Evolutionary conservation across 2,797 vertebrate genomes (phyloP).

Genomic region (Tapirus indicus): DNA sequence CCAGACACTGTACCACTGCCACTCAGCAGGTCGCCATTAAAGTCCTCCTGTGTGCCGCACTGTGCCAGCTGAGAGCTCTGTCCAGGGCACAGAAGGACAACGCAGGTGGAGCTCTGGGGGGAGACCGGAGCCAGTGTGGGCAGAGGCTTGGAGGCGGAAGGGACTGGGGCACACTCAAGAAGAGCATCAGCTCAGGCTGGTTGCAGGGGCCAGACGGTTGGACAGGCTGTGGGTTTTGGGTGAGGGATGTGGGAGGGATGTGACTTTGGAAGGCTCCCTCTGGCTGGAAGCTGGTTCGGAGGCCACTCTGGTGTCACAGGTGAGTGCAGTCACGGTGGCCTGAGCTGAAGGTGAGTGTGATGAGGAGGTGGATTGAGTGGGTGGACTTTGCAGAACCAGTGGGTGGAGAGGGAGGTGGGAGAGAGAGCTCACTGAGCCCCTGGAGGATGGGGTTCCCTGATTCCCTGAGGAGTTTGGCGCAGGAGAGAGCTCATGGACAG

Average conservation of each 20-base stretch:
- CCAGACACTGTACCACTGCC: neutral
- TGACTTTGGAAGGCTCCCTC: neutral
- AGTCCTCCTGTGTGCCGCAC: neutral
- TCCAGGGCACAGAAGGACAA: rapidly evolving
- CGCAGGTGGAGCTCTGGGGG: neutral
- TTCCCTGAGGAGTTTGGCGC: neutral
- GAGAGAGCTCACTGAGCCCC: neutral
- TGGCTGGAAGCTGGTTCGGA: neutral
- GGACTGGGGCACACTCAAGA: rapidly evolving
- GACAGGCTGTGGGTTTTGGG: neutral
- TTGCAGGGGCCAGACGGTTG: neutral
- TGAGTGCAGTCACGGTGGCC: rapidly evolving
- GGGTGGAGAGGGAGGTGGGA: neutral
- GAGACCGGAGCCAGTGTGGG: neutral
- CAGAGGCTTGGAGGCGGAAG: neutral
- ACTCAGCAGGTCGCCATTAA: rapidly evolving
- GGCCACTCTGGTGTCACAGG: neutral
- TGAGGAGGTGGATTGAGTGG: neutral
- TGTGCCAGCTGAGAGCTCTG: rapidly evolving
- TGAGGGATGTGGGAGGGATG: rapidly evolving
- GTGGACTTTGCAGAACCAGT: neutral
- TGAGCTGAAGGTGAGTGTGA: neutral
- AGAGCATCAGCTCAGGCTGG: neutral
- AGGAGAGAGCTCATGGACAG: neutral
- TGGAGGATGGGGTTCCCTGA: neutral